Conservation (phyloP, 2,888 invertebrate species). For the Pristionchus mayeri region DNA sequence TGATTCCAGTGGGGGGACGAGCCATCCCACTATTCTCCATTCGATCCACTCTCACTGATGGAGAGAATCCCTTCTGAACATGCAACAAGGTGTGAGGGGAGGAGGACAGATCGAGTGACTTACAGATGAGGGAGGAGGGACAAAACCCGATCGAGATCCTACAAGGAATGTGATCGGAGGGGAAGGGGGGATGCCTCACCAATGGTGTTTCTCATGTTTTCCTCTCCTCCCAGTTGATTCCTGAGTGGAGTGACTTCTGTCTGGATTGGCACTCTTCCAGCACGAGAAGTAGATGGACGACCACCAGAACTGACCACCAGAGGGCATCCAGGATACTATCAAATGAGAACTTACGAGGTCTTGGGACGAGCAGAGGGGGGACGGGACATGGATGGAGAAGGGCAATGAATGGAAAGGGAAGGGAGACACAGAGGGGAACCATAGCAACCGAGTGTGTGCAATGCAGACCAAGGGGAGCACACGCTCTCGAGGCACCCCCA, state of each 20-base stretch:
- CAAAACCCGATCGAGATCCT: slow-evolving; percentile 45
- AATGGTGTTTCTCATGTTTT: background rate
- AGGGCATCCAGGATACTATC: too few species aligned
- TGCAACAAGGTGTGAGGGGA: too few species aligned
- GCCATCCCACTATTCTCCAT: slow-evolving; percentile 7
- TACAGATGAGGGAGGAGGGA: slow-evolving; percentile 24
- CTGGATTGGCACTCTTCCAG: background rate
- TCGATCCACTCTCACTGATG: slow-evolving; percentile 4
- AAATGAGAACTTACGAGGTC: too few species aligned
- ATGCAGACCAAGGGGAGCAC: background rate
- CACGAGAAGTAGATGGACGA: slow-evolving; percentile 54
- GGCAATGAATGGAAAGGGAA: background rate
- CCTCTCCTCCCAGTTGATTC: background rate
- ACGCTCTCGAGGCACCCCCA: too few species aligned
- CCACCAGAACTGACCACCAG: too few species aligned
- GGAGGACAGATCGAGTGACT: background rate
- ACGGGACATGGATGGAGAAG: slow-evolving; percentile 58
- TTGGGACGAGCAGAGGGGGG: slow-evolving; percentile 66
- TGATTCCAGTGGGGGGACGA: slow-evolving; percentile 35
- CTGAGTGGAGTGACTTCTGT: background rate
- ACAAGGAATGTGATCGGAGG: too few species aligned
- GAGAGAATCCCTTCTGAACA: background rate
- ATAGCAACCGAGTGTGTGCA: slow-evolving; percentile 11
- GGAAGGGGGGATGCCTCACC: background rate
- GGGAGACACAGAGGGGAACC: slow-evolving; percentile 14